A percentile compares a stretch with the other conserved stretches of the same genome.
Conservation (phyloP, 2,113 vertebrate species). For the Hydropotes inermis region DNA sequence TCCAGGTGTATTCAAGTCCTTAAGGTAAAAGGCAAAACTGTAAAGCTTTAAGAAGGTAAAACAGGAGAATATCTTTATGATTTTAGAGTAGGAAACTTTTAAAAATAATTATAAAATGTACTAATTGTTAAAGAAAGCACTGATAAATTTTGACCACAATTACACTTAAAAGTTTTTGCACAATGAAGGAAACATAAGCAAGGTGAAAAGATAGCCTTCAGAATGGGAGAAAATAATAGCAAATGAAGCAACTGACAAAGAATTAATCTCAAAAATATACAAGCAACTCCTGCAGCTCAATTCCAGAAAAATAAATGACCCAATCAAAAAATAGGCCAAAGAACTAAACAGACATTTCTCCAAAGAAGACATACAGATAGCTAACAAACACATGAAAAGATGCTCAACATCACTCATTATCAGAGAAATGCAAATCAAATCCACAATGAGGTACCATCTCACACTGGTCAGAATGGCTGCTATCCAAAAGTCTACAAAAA, state of each 20-base stretch:
- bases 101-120: neutral
- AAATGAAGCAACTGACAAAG: neutral
- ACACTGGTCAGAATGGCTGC: fast-evolving
- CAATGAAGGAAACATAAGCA: neutral
- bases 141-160: neutral
- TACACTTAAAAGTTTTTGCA: neutral
- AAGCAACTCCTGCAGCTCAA: neutral
- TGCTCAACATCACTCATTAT: neutral
- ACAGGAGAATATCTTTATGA: neutral
- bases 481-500: neutral
- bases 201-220: neutral
- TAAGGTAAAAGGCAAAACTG: neutral
- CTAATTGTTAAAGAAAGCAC: neutral
- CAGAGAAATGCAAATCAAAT: neutral
- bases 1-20: neutral
- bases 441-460: neutral
- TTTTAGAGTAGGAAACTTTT: neutral
- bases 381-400: neutral
- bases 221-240: neutral
- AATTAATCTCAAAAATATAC: neutral
- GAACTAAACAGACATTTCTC: neutral
- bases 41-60: neutral
- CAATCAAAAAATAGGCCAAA: neutral
- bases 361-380: neutral
- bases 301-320: neutral